Conservation (phyloP, 2,113 vertebrate genomes). For the Vicugna pacos region DNA sequence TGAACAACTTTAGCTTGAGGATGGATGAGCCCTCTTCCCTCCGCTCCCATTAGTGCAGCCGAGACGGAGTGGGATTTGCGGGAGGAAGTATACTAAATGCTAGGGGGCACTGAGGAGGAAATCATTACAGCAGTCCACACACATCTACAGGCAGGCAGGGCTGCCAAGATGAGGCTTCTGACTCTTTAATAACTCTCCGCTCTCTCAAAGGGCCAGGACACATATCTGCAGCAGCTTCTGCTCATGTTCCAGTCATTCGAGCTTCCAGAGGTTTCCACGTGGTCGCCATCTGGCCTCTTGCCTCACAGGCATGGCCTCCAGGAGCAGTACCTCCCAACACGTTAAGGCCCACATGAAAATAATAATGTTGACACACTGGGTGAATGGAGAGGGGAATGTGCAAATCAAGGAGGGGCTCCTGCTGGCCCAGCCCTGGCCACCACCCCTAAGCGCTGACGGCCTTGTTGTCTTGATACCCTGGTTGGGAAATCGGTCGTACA, state of each 20-base stretch:
- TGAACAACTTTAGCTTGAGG: background rate
- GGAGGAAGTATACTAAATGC: conserved; percentile 17
- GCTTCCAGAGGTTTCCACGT: background rate
- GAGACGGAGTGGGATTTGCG: background rate
- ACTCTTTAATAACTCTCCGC: background rate
- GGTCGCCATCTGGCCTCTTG: background rate
- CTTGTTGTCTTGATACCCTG: background rate
- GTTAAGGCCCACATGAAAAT: background rate
- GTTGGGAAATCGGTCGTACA: background rate
- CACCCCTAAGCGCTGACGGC: background rate
- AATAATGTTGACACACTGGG: background rate
- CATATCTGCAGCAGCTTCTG: background rate
- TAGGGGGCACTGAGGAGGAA: background rate
- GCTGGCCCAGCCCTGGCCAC: background rate
- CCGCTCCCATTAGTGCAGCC: background rate
- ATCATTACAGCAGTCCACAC: background rate
- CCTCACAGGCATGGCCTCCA: background rate
- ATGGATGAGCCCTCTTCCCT: background rate
- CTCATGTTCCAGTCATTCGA: background rate
- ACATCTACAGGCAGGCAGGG: background rate
- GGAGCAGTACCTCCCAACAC: background rate
- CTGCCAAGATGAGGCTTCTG: background rate
- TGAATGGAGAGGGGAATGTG: background rate
- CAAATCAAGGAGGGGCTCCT: background rate
- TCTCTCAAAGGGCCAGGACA: background rate